Conservation (phyloP, 2,888 invertebrate genomes). For the Tiliacea aurago region DNA sequence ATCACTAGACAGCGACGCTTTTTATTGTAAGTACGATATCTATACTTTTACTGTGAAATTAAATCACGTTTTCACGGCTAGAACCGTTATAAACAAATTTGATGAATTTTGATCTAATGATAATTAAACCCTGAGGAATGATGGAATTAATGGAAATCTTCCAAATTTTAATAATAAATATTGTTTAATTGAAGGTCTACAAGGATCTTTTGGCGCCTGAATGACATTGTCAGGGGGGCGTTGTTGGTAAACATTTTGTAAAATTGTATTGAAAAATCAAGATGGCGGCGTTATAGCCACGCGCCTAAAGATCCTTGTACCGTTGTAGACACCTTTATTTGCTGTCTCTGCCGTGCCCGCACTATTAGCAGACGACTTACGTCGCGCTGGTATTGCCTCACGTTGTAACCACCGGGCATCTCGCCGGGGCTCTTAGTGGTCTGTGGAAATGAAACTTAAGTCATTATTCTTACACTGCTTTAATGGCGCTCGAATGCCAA, state of each 20-base stretch:
- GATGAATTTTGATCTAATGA: neutral
- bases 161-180: neutral
- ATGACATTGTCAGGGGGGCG: neutral
- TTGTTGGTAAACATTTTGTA: neutral
- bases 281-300: neutral
- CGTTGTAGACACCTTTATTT: constrained; percentile 82
- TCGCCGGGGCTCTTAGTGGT: constrained; percentile 69
- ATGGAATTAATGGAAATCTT: too few species aligned
- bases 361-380: constrained; percentile 86
- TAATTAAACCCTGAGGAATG: neutral
- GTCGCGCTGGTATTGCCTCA: constrained; percentile 82
- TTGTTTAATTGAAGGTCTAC: neutral
- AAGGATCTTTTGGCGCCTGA: neutral
- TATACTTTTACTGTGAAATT: neutral
- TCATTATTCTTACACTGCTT: neutral
- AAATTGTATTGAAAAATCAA: neutral
- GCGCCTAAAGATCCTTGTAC: too few species aligned
- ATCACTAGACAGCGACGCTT: neutral
- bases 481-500: neutral
- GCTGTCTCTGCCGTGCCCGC: constrained; percentile 84
- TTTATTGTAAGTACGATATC: neutral
- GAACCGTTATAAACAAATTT: neutral
- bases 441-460: constrained; percentile 62
- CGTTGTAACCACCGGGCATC: constrained; percentile 81
- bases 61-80: neutral